phyloP scores from a whole-genome alignment of 2,113 vertebrate genomes.

The Circaetus cinerascens region DNA sequence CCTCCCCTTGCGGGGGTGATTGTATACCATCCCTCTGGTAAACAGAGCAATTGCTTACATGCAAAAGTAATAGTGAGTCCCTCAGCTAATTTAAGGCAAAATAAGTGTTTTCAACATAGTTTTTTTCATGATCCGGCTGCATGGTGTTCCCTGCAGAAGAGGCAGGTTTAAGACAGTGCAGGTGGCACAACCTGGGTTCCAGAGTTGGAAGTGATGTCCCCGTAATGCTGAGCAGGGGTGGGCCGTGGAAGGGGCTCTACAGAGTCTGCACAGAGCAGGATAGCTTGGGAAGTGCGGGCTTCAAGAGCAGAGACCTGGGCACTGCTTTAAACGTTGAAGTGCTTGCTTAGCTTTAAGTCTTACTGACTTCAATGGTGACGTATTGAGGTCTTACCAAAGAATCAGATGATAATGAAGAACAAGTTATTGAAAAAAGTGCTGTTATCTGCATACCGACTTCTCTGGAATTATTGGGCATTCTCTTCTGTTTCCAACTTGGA shows the following conservation, averaged over 20 bases:
- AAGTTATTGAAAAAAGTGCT: neutral
- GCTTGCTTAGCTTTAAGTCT: neutral
- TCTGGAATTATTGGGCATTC: neutral
- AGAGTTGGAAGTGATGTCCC: neutral
- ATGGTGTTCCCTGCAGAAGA: neutral
- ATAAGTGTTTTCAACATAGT: neutral
- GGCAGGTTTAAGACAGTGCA: neutral
- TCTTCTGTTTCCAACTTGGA: rapidly evolving
- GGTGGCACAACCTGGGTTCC: neutral
- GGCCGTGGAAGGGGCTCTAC: neutral
- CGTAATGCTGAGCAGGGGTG: rapidly evolving
- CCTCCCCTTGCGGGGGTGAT: neutral
- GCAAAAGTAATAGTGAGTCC: neutral
- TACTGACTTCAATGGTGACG: rapidly evolving
- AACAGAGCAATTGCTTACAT: neutral
- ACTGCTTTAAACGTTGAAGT: rapidly evolving
- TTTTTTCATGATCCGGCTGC: neutral
- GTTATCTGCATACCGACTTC: neutral
- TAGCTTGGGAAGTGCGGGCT: neutral
- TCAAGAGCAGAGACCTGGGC: neutral
- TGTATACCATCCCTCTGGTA: neutral
- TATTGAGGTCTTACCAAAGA: neutral
- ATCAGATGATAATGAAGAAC: neutral
- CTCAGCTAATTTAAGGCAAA: neutral
- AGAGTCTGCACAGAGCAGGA: rapidly evolving